Conservation (phyloP, 2,888 invertebrate genomes). For the Euclidia mi region DNA sequence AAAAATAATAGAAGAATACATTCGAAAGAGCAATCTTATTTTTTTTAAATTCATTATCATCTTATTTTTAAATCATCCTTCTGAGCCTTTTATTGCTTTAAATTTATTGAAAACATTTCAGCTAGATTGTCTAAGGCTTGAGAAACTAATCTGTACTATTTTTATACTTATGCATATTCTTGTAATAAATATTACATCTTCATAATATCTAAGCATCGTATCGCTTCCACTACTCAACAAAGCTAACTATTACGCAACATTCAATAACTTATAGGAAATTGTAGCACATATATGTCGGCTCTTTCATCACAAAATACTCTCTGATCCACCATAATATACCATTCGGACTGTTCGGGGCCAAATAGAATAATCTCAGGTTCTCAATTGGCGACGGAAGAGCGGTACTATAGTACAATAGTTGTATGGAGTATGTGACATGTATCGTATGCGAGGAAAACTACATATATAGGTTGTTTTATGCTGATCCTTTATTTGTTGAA, state of each 20-base stretch:
- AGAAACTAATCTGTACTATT: no score
- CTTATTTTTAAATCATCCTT: no score
- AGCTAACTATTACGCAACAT: conserved; percentile 51
- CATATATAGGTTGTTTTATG: conserved; percentile 6
- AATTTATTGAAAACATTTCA: no score
- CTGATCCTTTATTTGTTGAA: conserved; percentile 7
- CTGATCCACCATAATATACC: conserved; percentile 32
- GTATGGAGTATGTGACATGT: background rate
- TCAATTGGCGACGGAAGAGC: conserved; percentile 9
- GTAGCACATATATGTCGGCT: conserved; percentile 51
- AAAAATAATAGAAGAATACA: no score
- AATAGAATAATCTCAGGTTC: conserved; percentile 14
- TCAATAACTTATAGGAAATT: conserved; percentile 62
- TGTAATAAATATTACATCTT: background rate
- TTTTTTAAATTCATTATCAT: no score
- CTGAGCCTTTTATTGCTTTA: no score
- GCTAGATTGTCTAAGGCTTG: no score
- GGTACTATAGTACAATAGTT: background rate
- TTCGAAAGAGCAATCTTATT: no score
- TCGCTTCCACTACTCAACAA: conserved; percentile 4
- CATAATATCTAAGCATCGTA: background rate
- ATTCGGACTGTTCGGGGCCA: conserved; percentile 14
- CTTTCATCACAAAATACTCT: conserved; percentile 34
- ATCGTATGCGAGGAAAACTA: no score
- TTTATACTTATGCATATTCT: no score